Evolutionary conservation across 2,888 invertebrate species (phyloP).

Genomic region (Branchellion lobata): DNA sequence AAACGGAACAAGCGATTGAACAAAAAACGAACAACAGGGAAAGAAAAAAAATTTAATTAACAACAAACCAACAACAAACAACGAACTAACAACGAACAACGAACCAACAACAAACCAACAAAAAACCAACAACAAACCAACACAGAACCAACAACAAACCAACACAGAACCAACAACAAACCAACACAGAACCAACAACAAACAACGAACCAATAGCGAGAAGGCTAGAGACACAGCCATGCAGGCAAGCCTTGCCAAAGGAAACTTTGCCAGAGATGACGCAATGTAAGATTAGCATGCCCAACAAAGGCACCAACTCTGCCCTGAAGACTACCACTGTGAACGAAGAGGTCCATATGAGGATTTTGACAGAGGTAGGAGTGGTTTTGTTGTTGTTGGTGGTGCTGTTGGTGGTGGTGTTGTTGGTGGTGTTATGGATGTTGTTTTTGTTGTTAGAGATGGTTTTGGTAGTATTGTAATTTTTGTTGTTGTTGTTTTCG

Average conservation of each 20-base stretch:
- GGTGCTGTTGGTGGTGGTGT: background rate
- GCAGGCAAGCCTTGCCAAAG: constrained; percentile 62
- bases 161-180: no score
- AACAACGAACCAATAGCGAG: constrained; percentile 66
- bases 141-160: no score
- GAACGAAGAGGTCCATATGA: constrained; percentile 80
- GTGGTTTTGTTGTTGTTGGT: background rate
- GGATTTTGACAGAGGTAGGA: constrained; percentile 59
- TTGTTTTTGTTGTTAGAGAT: background rate
- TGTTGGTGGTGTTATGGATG: background rate
- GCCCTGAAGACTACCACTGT: constrained; percentile 85
- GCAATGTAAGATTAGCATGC: constrained; percentile 79
- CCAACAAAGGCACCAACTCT: constrained; percentile 80
- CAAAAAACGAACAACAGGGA: no score
- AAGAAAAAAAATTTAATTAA: no score
- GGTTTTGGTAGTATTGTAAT: background rate
- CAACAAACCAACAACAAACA: no score
- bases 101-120: no score
- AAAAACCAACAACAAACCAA: no score
- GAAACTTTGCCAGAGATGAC: constrained; percentile 72
- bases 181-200: no score
- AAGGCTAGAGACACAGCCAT: constrained; percentile 60
- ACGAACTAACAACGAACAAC: no score
- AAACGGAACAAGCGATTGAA: no score
- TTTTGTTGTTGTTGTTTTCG: no score